phyloP scores from a whole-genome alignment of 2,797 vertebrate genomes.

The Lacerta bilineata region DNA sequence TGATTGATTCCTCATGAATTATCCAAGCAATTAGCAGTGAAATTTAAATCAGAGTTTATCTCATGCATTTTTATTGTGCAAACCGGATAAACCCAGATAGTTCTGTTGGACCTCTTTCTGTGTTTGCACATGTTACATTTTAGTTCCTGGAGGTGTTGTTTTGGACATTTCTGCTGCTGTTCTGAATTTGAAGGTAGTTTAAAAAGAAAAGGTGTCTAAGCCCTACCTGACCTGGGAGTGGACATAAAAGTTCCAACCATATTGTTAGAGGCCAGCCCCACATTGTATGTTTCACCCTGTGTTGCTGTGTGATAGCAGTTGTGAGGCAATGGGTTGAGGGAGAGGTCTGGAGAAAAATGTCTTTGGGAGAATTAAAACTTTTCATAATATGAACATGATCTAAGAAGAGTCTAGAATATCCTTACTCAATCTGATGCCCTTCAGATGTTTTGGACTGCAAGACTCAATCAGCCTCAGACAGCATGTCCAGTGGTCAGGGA shows the following conservation, averaged over 20 bases:
- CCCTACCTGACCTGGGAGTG: neutral
- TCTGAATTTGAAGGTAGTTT: neutral
- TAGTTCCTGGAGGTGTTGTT: slow-evolving; percentile 12
- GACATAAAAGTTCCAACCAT: neutral
- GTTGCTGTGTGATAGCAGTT: no score
- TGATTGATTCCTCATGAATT: slow-evolving; percentile 53
- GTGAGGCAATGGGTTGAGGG: no score
- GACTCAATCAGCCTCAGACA: no score
- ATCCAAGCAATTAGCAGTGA: slow-evolving; percentile 45
- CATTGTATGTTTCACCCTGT: no score
- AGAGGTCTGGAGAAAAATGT: no score
- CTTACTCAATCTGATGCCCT: no score
- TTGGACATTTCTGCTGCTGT: neutral
- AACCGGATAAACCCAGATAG: neutral
- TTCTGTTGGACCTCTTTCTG: neutral
- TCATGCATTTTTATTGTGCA: slow-evolving; percentile 47
- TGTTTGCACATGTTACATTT: neutral
- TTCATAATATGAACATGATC: no score
- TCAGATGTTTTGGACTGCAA: no score
- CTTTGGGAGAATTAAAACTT: no score
- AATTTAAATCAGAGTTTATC: slow-evolving; percentile 52
- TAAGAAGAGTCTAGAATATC: no score
- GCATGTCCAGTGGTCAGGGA: no score
- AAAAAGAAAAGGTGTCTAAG: neutral
- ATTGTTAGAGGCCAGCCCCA: neutral